Conservation (phyloP, 1,140 invertebrate species). For the Trichonephila inaurata region DNA sequence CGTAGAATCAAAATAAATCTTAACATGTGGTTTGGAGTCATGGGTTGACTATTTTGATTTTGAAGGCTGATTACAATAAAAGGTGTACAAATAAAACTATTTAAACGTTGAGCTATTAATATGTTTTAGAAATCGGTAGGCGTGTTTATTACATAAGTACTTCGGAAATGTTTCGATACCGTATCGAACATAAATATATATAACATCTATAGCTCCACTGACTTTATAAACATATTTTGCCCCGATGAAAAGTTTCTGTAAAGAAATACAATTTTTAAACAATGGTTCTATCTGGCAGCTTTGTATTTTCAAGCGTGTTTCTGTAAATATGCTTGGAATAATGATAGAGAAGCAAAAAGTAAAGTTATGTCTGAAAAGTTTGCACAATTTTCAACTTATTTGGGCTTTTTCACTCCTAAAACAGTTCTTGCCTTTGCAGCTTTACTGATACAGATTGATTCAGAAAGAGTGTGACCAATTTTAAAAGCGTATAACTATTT, state of each 20-base stretch:
- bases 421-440: not conserved
- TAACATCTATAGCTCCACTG: not conserved
- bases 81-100: not conserved
- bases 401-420: not conserved
- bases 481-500: no score
- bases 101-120: not conserved
- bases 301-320: not conserved
- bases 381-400: not conserved
- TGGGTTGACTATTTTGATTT: not conserved
- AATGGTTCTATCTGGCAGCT: not conserved
- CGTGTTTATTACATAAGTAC: not conserved
- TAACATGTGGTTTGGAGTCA: not conserved
- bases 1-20: not conserved
- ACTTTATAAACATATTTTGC: not conserved
- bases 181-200: not conserved
- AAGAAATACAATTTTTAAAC: not conserved
- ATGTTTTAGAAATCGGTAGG: not conserved
- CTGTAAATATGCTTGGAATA: not conserved
- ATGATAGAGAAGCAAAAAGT: not conserved
- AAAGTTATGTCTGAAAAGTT: not conserved
- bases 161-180: not conserved
- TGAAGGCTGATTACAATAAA: not conserved
- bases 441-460: not conserved
- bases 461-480: no score
- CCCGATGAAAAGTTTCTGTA: not conserved